phyloP scores from a whole-genome alignment of 2,113 vertebrate genomes.

The Hyperoodon ampullatus region DNA sequence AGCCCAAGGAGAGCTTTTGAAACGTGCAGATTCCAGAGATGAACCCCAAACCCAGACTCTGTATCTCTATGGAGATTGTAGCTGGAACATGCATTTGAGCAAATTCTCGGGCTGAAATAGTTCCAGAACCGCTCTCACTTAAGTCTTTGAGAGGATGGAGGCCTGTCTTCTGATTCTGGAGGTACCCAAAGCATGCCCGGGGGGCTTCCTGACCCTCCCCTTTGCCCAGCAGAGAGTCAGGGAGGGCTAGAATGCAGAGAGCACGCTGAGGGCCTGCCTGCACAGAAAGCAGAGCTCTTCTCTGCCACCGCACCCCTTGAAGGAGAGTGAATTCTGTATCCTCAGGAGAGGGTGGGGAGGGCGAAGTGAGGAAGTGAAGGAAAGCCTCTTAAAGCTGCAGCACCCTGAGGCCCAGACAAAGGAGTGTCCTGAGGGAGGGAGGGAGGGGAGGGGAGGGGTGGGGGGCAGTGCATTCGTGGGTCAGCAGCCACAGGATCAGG shows the following conservation, averaged over 20 bases:
- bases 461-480: background rate
- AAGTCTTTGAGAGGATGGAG: conserved; percentile 7
- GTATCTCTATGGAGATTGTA: conserved; percentile 36
- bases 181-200: background rate
- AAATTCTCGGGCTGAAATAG: background rate
- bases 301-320: background rate
- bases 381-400: background rate
- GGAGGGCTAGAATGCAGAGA: background rate
- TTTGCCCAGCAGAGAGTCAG: background rate
- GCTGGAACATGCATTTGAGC: background rate
- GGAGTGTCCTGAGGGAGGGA: background rate
- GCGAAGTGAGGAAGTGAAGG: conserved; percentile 5
- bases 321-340: conserved; percentile 15
- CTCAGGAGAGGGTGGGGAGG: background rate
- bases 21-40: conserved; percentile 44
- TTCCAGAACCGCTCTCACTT: background rate
- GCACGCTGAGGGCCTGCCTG: background rate
- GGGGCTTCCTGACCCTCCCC: background rate
- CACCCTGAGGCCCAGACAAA: background rate
- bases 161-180: conserved; percentile 24
- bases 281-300: background rate
- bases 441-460: background rate
- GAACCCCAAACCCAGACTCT: background rate
- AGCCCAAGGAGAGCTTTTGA: background rate
- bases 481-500: background rate